A percentile compares a stretch with the other conserved stretches of the same genome.
phyloP scores from a whole-genome alignment of 2,113 vertebrate genomes.

The Scortum barcoo region DNA sequence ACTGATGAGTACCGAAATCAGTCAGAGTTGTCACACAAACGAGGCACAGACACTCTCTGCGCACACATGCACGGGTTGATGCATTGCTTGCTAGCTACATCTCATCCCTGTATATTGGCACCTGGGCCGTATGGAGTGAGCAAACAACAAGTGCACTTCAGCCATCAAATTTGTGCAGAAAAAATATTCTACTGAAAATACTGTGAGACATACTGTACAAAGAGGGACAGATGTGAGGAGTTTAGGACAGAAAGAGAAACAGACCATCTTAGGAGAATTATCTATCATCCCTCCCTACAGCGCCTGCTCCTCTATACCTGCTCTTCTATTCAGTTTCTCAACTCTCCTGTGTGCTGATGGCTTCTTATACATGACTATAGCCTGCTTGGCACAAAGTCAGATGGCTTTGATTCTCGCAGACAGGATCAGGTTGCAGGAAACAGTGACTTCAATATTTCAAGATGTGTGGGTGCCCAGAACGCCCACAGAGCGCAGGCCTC shows the following conservation, averaged over 20 bases:
- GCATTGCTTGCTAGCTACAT: background rate
- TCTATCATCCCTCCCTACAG: conserved; percentile 5
- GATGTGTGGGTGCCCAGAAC: conserved; percentile 48
- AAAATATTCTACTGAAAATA: conserved; percentile 2
- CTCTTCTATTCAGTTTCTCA: conserved; percentile 41
- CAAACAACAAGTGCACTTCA: background rate
- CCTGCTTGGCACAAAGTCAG: conserved; percentile 47
- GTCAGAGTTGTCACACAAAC: conserved; percentile 3
- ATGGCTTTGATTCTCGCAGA: conserved; percentile 65
- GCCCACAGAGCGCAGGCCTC: conserved; percentile 47
- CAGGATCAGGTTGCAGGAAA: conserved; percentile 51
- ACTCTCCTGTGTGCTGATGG: conserved; percentile 35
- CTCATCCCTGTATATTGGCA: background rate
- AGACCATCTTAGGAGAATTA: conserved; percentile 14
- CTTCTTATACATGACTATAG: conserved; percentile 30
- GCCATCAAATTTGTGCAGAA: conserved; percentile 9
- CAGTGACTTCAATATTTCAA: conserved; percentile 54
- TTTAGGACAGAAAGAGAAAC: conserved; percentile 27
- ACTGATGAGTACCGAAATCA: background rate
- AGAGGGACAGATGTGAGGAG: conserved; percentile 24
- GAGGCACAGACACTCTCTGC: background rate
- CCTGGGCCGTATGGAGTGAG: background rate
- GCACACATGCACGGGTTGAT: background rate
- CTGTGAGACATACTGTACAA: background rate
- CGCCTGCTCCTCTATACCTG: conserved; percentile 16